Conservation (phyloP, 2,113 vertebrate species). For the Podiceps cristatus region DNA sequence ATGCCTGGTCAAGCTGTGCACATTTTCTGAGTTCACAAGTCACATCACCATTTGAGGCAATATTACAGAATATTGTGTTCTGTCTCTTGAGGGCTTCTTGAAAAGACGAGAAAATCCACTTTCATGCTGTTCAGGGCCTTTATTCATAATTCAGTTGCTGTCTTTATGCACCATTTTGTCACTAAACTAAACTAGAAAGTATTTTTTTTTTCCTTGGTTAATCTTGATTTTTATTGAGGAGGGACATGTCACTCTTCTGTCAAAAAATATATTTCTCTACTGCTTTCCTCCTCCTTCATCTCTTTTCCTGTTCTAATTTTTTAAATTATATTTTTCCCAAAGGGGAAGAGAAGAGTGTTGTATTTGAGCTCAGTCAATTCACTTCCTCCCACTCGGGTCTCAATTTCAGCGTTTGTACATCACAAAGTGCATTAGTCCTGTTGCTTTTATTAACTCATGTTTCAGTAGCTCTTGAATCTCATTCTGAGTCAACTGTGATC, state of each 20-base stretch:
- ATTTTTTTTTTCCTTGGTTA: background rate
- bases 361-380: background rate
- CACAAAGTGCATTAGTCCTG: slow-evolving; percentile 16
- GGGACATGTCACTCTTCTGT: background rate
- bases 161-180: background rate
- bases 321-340: background rate
- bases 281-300: background rate
- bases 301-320: background rate
- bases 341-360: background rate
- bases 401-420: background rate
- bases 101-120: slow-evolving; percentile 43
- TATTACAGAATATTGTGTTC: background rate
- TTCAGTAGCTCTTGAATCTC: background rate
- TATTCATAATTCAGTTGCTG: slow-evolving; percentile 51
- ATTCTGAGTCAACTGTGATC: background rate
- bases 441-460: slow-evolving; percentile 39
- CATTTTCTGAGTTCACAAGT: background rate
- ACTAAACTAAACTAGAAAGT: background rate
- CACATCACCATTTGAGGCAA: background rate
- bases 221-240: background rate
- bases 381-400: background rate
- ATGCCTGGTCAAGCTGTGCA: background rate
- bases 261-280: background rate
- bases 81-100: slow-evolving; percentile 5
- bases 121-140: background rate